Evolutionary conservation across 1,140 invertebrate genomes (phyloP).

Genomic region (Brachionus rubens): DNA sequence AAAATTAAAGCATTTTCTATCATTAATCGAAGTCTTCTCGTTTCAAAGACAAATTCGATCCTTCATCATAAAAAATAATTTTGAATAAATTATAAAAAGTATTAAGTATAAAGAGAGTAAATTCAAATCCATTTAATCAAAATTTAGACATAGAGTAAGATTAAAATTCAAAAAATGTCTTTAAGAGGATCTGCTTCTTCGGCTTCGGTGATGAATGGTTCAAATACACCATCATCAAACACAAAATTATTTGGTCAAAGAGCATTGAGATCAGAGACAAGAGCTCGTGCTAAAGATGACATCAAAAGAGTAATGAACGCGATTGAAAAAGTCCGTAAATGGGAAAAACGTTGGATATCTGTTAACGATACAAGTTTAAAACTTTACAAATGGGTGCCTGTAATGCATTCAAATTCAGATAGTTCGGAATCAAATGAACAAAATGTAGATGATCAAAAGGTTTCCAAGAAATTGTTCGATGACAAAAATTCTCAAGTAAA

Average conservation of each 20-base stretch:
- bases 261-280: constrained; percentile 86
- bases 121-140: too few relatives aligned
- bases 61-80: too few relatives aligned
- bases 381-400: constrained; percentile 96
- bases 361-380: constrained; percentile 96
- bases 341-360: constrained; percentile 98
- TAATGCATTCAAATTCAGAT: not conserved
- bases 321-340: constrained; percentile 94
- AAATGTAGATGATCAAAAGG: not conserved
- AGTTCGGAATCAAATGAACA: not conserved
- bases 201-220: constrained; percentile 19
- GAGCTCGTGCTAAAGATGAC: constrained; percentile 95
- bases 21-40: too few relatives aligned
- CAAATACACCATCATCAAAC: constrained; percentile 3
- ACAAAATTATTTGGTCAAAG: constrained; percentile 58
- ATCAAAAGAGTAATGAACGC: constrained; percentile 97
- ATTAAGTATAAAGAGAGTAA: too few relatives aligned
- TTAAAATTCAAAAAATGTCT: constrained; percentile 12
- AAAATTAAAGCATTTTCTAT: too few relatives aligned
- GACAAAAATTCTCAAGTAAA: not conserved
- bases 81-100: too few relatives aligned
- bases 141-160: too few relatives aligned
- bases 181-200: constrained; percentile 15
- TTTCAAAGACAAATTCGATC: too few relatives aligned
- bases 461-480: constrained; percentile 4